Base-by-base conservation (phyloP, 2,797 vertebrate genomes). In the Gobionotothen gibberifrons region DNA sequence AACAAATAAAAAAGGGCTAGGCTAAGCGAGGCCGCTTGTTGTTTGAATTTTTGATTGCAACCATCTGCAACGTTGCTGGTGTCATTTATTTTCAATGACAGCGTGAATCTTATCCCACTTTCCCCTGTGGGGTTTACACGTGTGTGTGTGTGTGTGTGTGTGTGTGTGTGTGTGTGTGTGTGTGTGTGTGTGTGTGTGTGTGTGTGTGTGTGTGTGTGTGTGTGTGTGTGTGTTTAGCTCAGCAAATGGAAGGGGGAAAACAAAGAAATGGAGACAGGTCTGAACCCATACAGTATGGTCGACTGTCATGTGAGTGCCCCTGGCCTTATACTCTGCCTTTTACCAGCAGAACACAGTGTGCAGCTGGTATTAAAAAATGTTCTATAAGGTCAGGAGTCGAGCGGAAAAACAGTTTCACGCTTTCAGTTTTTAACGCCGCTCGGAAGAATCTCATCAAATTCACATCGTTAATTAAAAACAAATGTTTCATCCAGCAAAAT, bases 1-100 rank as follows among this genome's bases (percentile, higher is more conserved):
- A 78, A 36, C 2, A 36, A 36, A 26, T 26, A 81, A 29, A 58
- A 83, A 79, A 74, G 79, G 86, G 83, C 84, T 84, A 78, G 82
- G 86, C 83, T 86, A 87, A 90, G 86, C 72, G 74, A 88, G 85
- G 85, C 84, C 78, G 86, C 90, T 91, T 90, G 90, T 91, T 87
- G 86, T 93, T 91, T 89, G 82, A 91, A 93, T 93, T 87, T 93
- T 90, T 92, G 89, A 94, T 94, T 92, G 89, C 85, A 91, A 90
- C 93, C 93, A 92, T 93, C 90, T 93, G 93, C 87, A 89, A 84
- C 46, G 63, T 90, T 81, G 90, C 86, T 79, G 85, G 85, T 93
- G 89, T 91, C 85, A 91, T 93, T 92, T 89, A 88, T 91, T 92
- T 89, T 88, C 84, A 80, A 90, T 87, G 91, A 91, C 90, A 90